Conservation (phyloP, 2,797 vertebrate species). For the Hyperoplus lanceolatus region DNA sequence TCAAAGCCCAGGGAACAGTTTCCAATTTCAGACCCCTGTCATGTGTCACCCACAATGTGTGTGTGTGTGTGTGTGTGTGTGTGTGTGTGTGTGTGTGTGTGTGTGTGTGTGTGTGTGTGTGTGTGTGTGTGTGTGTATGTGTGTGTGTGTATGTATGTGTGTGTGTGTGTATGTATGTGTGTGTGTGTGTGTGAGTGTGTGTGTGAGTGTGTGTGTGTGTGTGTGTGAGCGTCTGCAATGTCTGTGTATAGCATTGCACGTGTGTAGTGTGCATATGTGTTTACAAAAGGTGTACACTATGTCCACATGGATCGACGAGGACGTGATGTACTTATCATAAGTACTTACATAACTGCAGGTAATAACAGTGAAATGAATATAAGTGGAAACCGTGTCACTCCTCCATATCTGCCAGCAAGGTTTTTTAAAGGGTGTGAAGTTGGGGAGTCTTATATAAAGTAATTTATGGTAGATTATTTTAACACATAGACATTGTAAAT, state of each 20-base stretch:
- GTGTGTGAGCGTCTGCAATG: background rate
- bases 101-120: conserved; percentile 2
- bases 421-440: conserved; percentile 9
- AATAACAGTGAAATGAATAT: conserved; percentile 50
- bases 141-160: conserved; percentile 19
- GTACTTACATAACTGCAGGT: conserved; percentile 62
- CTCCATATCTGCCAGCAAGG: background rate
- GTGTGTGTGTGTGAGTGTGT: conserved; percentile 2
- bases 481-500: background rate
- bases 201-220: conserved; percentile 2
- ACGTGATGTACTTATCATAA: conserved; percentile 40
- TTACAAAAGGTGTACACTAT: conserved; percentile 43
- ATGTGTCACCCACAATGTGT: background rate
- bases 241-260: background rate
- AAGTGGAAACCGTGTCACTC: conserved; percentile 18
- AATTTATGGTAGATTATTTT: background rate
- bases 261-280: conserved; percentile 22
- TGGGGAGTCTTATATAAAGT: background rate
- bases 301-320: conserved; percentile 20
- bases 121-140: conserved; percentile 14
- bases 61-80: conserved; percentile 18
- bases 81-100: conserved; percentile 20
- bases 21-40: conserved; percentile 58
- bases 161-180: conserved; percentile 16
- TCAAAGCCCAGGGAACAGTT: conserved; percentile 51